These are phyloP conservation scores for Holocentrus rufus DNA, from an alignment of 2,797 vertebrate genomes.

Conservation along the genomic window DNA sequence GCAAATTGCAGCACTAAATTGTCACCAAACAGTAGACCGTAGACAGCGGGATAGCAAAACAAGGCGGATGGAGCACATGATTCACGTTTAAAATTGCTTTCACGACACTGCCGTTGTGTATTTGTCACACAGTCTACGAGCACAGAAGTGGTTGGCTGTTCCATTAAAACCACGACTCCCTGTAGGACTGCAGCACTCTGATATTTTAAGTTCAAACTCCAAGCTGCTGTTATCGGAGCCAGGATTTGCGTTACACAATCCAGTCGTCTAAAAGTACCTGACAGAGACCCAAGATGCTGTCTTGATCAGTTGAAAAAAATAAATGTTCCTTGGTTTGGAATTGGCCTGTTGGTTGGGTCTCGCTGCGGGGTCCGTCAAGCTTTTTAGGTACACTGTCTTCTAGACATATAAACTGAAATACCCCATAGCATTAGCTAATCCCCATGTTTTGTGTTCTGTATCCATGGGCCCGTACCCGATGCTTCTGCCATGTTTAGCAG, in stretches of 20 bases:
- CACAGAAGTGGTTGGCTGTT: constrained; percentile 17
- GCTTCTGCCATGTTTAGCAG: constrained; percentile 63
- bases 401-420: constrained; percentile 7
- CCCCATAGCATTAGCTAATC: constrained; percentile 19
- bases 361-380: not conserved
- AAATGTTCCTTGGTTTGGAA: constrained; percentile 39
- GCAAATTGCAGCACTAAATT: not conserved
- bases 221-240: constrained; percentile 45
- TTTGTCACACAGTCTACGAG: constrained; percentile 12
- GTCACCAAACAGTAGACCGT: not conserved
- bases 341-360: not conserved
- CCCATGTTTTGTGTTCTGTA: constrained; percentile 42
- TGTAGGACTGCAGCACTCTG: constrained; percentile 19
- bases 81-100: constrained; percentile 25
- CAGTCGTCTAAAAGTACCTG: constrained; percentile 55
- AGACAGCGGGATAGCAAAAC: constrained; percentile 1
- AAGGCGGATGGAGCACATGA: constrained; percentile 1
- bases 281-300: constrained; percentile 56
- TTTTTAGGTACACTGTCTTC: constrained; percentile 4
- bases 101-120: constrained; percentile 2
- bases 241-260: constrained; percentile 45
- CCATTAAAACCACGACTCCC: constrained; percentile 35
- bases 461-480: constrained; percentile 36
- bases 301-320: constrained; percentile 28
- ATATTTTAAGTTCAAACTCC: constrained; percentile 44